phyloP scores from a whole-genome alignment of 1,140 invertebrate genomes.

The Bombus picipes region DNA sequence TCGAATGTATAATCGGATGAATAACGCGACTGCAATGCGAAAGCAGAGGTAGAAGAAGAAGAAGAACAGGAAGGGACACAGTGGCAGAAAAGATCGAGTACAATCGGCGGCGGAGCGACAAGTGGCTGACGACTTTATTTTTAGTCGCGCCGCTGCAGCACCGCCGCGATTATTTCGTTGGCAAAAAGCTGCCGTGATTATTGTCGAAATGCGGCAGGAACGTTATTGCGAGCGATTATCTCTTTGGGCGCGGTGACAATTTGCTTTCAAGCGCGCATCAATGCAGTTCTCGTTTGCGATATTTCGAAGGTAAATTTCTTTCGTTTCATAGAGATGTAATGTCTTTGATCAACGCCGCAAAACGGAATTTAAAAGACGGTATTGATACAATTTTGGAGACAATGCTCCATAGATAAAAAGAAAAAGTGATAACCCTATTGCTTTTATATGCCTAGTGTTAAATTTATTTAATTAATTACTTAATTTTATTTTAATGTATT shows the following conservation, averaged over 20 bases:
- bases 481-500: too few relatives aligned
- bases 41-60: not conserved
- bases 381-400: too few relatives aligned
- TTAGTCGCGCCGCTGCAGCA: not conserved
- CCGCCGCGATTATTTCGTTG: conserved; percentile 4
- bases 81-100: conserved; percentile 23
- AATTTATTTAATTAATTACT: too few relatives aligned
- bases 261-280: not conserved
- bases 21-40: conserved; percentile 8
- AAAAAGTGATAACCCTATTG: too few relatives aligned
- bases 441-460: too few relatives aligned
- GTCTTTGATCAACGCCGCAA: not conserved
- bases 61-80: conserved; percentile 15
- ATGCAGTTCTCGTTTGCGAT: not conserved
- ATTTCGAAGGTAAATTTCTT: not conserved
- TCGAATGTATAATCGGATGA: conserved; percentile 29
- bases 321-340: not conserved
- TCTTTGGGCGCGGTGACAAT: conserved; percentile 11
- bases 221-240: conserved; percentile 36
- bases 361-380: not conserved
- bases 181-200: conserved; percentile 28
- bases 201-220: conserved; percentile 14
- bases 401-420: too few relatives aligned
- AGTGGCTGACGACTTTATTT: conserved; percentile 42
- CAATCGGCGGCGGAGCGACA: conserved; percentile 21